Evolutionary conservation across 2,888 invertebrate genomes (phyloP).

Genomic region (Blomia tropicalis): DNA sequence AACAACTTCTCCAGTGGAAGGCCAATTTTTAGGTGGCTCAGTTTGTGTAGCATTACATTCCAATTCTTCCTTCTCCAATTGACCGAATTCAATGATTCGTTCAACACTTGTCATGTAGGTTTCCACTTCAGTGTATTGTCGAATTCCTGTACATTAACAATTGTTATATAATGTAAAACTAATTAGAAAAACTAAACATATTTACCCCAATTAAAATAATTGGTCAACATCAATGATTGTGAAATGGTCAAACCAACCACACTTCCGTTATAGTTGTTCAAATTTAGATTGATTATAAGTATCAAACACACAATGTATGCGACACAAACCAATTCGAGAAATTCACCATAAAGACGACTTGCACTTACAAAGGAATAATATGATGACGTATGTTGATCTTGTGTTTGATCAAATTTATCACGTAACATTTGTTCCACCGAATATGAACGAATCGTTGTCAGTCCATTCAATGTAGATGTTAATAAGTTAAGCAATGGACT

Average conservation of each 20-base stretch:
- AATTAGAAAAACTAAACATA: neutral
- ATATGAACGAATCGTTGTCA: constrained; percentile 78
- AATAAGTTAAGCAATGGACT: constrained; percentile 87
- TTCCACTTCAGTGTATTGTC: constrained; percentile 41
- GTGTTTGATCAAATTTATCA: constrained; percentile 31
- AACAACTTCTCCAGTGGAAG: constrained; percentile 33
- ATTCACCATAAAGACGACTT: constrained; percentile 80
- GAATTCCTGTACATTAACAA: constrained; percentile 31
- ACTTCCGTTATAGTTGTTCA: constrained; percentile 39
- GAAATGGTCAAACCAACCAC: constrained; percentile 56
- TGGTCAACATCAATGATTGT: constrained; percentile 43
- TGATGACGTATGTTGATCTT: constrained; percentile 68
- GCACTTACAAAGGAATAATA: constrained; percentile 78
- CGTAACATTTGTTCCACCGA: constrained; percentile 56
- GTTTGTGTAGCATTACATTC: constrained; percentile 37
- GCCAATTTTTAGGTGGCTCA: constrained; percentile 37
- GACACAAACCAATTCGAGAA: constrained; percentile 73
- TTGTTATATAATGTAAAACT: neutral
- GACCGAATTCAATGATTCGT: constrained; percentile 59
- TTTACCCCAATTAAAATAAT: constrained; percentile 42
- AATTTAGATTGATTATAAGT: constrained; percentile 36
- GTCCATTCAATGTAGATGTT: constrained; percentile 68
- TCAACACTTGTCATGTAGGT: constrained; percentile 49
- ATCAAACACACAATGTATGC: constrained; percentile 70
- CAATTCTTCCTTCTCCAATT: constrained; percentile 52